Evolutionary conservation across 2,113 vertebrate genomes (phyloP).

Genomic region (Propithecus coquereli): DNA sequence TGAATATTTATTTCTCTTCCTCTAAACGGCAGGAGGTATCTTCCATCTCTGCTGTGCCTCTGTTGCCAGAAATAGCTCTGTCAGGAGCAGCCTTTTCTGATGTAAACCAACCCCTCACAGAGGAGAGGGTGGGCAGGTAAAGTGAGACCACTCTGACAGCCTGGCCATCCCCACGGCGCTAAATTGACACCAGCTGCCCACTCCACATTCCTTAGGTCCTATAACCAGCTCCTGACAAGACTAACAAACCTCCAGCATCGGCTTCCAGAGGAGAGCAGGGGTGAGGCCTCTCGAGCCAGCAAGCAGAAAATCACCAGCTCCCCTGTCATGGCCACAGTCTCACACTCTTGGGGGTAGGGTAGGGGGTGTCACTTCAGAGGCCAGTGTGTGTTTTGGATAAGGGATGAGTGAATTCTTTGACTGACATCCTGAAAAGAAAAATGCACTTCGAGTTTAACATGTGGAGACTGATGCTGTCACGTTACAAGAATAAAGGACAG

Average conservation of each 20-base stretch:
- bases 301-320: constrained; percentile 39
- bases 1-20: constrained; percentile 34
- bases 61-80: neutral
- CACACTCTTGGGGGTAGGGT: constrained; percentile 13
- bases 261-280: constrained; percentile 64
- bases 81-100: constrained; percentile 10
- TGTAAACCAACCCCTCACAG: neutral
- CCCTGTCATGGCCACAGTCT: neutral
- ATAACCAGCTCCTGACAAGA: constrained; percentile 63
- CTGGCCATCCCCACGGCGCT: constrained; percentile 34
- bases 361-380: constrained; percentile 59
- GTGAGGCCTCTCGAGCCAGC: constrained; percentile 59
- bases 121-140: constrained; percentile 22
- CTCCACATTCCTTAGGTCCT: constrained; percentile 73
- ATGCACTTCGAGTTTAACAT: constrained; percentile 21
- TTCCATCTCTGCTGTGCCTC: constrained; percentile 7
- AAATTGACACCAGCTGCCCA: constrained; percentile 74
- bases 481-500: constrained; percentile 38
- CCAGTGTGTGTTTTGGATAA: constrained; percentile 46
- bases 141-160: constrained; percentile 11
- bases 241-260: constrained; percentile 66
- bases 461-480: constrained; percentile 54
- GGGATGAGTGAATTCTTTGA: constrained; percentile 62
- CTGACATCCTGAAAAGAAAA: constrained; percentile 51
- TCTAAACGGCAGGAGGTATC: constrained; percentile 35